These are phyloP conservation scores for Pocillopora verrucosa DNA, from an alignment of 64 coral and sea anemone species.

Conservation along the genomic window DNA sequence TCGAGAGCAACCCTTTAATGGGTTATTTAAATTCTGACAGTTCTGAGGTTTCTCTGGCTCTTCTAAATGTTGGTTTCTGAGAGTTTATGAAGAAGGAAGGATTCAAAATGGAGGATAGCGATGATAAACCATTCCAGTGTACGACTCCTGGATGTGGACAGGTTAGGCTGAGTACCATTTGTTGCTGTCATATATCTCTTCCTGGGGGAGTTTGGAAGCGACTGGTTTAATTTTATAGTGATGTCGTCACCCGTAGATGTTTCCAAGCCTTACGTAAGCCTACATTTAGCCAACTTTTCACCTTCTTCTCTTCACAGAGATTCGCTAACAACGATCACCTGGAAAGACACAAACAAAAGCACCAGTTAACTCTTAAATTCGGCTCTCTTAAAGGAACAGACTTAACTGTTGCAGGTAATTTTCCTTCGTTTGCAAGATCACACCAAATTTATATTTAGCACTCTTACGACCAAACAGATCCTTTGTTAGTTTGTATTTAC, in stretches of 20 bases:
- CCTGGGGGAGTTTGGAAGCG: conserved; percentile 68
- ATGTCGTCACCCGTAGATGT: conserved; percentile 86
- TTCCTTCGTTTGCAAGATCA: neutral
- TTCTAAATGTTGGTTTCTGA: conserved; percentile 16
- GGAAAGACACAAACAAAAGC: conserved; percentile 92
- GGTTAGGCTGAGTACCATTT: conserved; percentile 62
- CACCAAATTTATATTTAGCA: neutral
- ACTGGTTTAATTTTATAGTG: conserved; percentile 91
- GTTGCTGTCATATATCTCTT: conserved; percentile 63
- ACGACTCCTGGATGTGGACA: conserved; percentile 87
- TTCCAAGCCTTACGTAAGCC: conserved; percentile 88
- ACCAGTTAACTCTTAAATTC: conserved; percentile 86
- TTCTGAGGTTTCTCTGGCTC: conserved; percentile 4
- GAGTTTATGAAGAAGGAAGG: conserved; percentile 35
- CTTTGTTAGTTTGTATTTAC: neutral
- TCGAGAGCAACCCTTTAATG: neutral
- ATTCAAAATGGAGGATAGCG: conserved; percentile 85
- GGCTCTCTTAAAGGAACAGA: conserved; percentile 67
- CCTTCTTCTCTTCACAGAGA: conserved; percentile 66
- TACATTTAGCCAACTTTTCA: conserved; percentile 81
- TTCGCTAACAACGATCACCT: conserved; percentile 98
- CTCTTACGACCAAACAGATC: neutral
- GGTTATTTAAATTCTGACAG: conserved; percentile 7
- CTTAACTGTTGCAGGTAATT: conserved; percentile 58
- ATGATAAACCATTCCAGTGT: conserved; percentile 95